phyloP scores from a whole-genome alignment of 2,888 invertebrate genomes.

The Eudemis profundana region DNA sequence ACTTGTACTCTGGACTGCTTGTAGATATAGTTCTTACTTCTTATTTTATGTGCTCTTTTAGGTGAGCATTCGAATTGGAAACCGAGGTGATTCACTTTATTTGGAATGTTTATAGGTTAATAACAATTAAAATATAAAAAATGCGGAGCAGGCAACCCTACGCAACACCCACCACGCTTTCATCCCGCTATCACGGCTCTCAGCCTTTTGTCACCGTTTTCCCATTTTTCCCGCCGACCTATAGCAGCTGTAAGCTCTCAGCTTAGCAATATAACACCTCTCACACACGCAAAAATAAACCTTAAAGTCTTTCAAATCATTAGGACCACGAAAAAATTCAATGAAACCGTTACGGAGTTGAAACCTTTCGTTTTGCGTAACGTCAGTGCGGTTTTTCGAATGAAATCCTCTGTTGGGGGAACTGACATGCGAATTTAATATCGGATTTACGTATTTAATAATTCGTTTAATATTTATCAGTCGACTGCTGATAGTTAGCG shows the following conservation, averaged over 20 bases:
- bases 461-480: conserved; percentile 59
- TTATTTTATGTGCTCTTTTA: too few relatives aligned
- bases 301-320: conserved; percentile 47
- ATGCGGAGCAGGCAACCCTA: conserved; percentile 61
- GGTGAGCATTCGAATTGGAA: too few relatives aligned
- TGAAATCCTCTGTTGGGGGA: conserved; percentile 73
- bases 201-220: conserved; percentile 79
- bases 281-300: conserved; percentile 45
- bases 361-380: conserved; percentile 55
- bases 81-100: too few relatives aligned
- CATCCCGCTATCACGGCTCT: conserved; percentile 82
- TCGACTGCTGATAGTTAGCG: conserved; percentile 48
- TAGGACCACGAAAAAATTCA: conserved; percentile 26
- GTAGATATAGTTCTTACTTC: too few relatives aligned
- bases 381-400: conserved; percentile 82
- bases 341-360: conserved; percentile 47
- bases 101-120: too few relatives aligned
- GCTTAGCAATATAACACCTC: conserved; percentile 49
- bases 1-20: too few relatives aligned
- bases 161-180: conserved; percentile 68
- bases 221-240: conserved; percentile 76
- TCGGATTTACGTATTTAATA: conserved; percentile 60
- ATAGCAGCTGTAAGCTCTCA: conserved; percentile 45
- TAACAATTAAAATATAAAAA: too few relatives aligned
- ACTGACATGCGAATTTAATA: conserved; percentile 76